These are phyloP conservation scores for Bombus vancouverensis DNA, from an alignment of 1,140 invertebrate genomes.

Conservation along the genomic window DNA sequence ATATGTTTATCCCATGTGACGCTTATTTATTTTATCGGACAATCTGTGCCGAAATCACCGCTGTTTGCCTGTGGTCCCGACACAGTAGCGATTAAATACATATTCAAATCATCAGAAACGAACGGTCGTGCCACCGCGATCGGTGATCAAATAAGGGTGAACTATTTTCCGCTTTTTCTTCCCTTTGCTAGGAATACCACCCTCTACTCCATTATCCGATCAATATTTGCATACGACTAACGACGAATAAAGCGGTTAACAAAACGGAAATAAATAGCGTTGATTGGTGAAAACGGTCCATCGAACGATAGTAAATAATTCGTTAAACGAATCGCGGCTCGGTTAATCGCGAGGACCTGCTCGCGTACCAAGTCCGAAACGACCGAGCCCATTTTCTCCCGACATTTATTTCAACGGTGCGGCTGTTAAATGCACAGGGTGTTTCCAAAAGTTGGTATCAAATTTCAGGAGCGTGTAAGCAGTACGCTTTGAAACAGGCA, in stretches of 20 bases:
- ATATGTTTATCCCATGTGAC: not conserved
- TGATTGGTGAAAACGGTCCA: not conserved
- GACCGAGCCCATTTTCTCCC: not conserved
- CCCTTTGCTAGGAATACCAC: not conserved
- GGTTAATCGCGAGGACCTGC: not conserved
- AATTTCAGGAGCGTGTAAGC: too few species aligned
- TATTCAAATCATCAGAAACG: not conserved
- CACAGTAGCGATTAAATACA: not conserved
- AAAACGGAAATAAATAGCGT: conserved; percentile 11
- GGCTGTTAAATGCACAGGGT: not conserved
- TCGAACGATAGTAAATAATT: not conserved
- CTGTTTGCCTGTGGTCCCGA: not conserved
- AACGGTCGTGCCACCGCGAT: not conserved
- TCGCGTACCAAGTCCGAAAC: not conserved
- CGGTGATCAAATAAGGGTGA: not conserved
- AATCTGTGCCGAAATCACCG: not conserved
- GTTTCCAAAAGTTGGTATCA: not conserved
- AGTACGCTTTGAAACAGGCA: too few species aligned
- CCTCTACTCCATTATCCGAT: not conserved
- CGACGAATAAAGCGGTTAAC: conserved; percentile 20
- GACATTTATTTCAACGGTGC: not conserved
- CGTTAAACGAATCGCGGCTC: not conserved
- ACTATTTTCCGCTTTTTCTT: not conserved
- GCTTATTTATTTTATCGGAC: not conserved
- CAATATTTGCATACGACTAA: conserved; percentile 16